Conservation (phyloP, 2,888 invertebrate genomes). For the Apomyelois bistriatella region DNA sequence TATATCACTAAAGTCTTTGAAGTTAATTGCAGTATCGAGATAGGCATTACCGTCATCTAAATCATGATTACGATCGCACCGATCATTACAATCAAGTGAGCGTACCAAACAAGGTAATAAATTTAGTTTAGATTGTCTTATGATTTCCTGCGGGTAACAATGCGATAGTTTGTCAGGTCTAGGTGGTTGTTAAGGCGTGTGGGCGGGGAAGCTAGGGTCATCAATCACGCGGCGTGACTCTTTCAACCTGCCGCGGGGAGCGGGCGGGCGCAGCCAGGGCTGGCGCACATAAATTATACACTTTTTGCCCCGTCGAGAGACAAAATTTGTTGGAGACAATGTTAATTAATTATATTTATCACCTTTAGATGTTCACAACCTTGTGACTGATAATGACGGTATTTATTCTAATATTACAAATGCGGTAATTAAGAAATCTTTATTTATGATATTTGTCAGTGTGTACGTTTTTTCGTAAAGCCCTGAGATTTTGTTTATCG, state of each 20-base stretch:
- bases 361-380: constrained; percentile 17
- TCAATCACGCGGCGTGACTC: constrained; percentile 76
- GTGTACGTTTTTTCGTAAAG: background rate
- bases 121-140: constrained; percentile 54
- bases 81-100: constrained; percentile 33
- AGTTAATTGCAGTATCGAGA: constrained; percentile 15
- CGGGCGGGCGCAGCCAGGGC: constrained; percentile 40
- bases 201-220: constrained; percentile 60
- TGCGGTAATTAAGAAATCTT: constrained; percentile 12
- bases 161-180: constrained; percentile 70
- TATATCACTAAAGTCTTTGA: constrained; percentile 15
- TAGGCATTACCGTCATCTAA: constrained; percentile 31
- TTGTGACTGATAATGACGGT: constrained; percentile 8
- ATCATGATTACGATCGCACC: constrained; percentile 32
- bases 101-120: constrained; percentile 48
- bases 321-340: constrained; percentile 69
- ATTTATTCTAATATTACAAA: constrained; percentile 7
- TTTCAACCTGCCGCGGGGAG: constrained; percentile 71
- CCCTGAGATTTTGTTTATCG: background rate
- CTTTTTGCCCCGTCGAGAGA: constrained; percentile 67
- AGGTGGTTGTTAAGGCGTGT: constrained; percentile 61
- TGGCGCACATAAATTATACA: constrained; percentile 66
- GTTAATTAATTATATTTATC: constrained; percentile 63
- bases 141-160: constrained; percentile 60
- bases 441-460: background rate